Percentiles rank a stretch among this genome's conserved stretches.
Evolutionary conservation across 2,113 vertebrate species (phyloP).

Genomic region (Leptocoma aspasia): DNA sequence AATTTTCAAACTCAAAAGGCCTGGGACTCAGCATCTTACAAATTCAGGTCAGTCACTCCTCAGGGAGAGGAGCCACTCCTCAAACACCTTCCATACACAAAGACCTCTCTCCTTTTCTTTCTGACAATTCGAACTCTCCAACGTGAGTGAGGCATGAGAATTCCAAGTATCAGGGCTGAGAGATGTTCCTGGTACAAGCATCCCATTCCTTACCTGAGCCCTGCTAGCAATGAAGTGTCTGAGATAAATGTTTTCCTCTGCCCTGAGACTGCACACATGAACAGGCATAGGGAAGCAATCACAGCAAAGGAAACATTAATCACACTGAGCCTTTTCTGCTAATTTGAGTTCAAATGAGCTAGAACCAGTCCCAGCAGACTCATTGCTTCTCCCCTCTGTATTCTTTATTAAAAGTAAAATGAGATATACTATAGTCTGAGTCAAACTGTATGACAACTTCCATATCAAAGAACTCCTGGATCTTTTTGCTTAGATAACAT

Average conservation of each 20-base stretch:
- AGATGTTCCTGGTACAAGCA: neutral
- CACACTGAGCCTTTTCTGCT: neutral
- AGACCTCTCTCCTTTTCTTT: neutral
- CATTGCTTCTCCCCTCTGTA: neutral
- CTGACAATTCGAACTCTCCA: neutral
- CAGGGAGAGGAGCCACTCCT: neutral
- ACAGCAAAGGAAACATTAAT: neutral
- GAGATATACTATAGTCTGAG: neutral
- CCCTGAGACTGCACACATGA: accelerated
- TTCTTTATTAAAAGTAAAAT: neutral
- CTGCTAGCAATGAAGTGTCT: neutral
- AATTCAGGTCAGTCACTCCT: neutral
- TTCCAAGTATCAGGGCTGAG: neutral
- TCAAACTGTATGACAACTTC: neutral
- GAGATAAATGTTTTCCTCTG: neutral
- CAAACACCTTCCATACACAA: neutral
- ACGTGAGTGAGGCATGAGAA: neutral
- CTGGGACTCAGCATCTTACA: neutral
- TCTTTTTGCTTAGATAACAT: neutral
- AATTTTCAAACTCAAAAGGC: neutral
- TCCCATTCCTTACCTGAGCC: neutral
- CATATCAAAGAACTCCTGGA: neutral
- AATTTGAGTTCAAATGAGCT: neutral
- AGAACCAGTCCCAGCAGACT: neutral
- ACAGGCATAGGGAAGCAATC: neutral